Base-by-base conservation (phyloP, 2,888 invertebrate species). In the Toxonevra muliebris region DNA sequence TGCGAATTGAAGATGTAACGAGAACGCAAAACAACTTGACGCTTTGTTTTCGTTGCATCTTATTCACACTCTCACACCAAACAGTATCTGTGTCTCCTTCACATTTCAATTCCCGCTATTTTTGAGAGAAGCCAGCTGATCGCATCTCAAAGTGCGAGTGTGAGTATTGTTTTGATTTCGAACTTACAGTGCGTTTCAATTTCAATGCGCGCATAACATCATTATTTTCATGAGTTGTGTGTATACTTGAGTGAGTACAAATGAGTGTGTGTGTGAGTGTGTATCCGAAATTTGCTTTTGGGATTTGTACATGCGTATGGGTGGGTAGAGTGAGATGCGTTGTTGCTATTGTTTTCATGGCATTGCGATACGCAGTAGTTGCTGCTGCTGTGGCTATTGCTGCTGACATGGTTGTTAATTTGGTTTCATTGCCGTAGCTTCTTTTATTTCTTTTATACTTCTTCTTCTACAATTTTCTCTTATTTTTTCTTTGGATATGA, bases 41-140 rank as follows among this genome's bases (percentile, higher is more conserved):
- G 55, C 17, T 69, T 69, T 66, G 69, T 69, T 69, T 69, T 59
- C 62, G 42, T 66, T 48, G 30, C 54, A 11, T 65, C 61, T 66
- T 1, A n/a, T 55, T n/a, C 55, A 5, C 30, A 30, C 11, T 30
- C 40, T 19, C 13, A 20, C 30, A 20, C 20, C 19, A 8, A 15
- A 11, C 48, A 7, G 48, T 48, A 10, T 48, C 48, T 48, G 48
- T 11, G 48, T n/a, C 48, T 13, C 30, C 2, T 30, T 30, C 30
- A 30, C 30, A 30, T 30, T 30, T 30, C 30, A 7, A 30, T 30
- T 30, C 30, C 30, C 30, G 30, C 30, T 30, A 30, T 30, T 30
- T 30, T 7, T 30, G 30, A 30, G 30, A 30, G 30, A 2, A 30
- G 30, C 30, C 30, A 30, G 30, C 30, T 30, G 30, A 30, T 30